Percentiles rank a stretch among this genome's conserved stretches.
Evolutionary conservation across 2,797 vertebrate genomes (phyloP).

Genomic region (Periophthalmus magnuspinnatus): DNA sequence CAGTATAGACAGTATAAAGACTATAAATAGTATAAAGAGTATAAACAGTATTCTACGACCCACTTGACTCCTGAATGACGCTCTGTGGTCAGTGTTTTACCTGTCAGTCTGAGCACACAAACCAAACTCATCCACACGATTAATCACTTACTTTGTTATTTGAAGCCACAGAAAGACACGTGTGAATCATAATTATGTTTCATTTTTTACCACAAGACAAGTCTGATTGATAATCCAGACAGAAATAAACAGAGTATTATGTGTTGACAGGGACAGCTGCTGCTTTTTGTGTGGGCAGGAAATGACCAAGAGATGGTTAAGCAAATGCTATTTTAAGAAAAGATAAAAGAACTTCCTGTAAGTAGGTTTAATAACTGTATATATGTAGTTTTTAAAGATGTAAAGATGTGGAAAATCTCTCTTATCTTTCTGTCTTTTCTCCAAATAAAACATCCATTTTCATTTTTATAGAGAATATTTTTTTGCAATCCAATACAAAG

Average conservation of each 20-base stretch:
- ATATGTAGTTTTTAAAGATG: no score
- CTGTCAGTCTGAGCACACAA: slow-evolving; percentile 42
- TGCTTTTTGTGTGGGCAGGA: slow-evolving; percentile 20
- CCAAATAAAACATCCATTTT: no score
- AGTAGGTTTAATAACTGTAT: no score
- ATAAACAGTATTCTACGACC: slow-evolving; percentile 15
- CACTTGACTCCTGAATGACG: slow-evolving; percentile 17
- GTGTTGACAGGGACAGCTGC: slow-evolving; percentile 45
- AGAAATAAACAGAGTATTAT: slow-evolving; percentile 24
- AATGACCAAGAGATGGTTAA: neutral
- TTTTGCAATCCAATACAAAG: no score
- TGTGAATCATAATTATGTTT: slow-evolving; percentile 28
- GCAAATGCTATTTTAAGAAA: neutral
- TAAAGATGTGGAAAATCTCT: no score
- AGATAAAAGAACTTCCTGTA: neutral
- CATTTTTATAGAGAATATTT: no score
- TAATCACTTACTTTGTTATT: slow-evolving; percentile 1
- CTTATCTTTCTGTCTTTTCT: no score
- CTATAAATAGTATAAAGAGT: no score
- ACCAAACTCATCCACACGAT: slow-evolving; percentile 16
- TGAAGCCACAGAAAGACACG: slow-evolving; percentile 15
- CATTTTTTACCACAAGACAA: slow-evolving; percentile 19
- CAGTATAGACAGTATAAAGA: slow-evolving; percentile 8
- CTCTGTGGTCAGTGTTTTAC: slow-evolving; percentile 41
- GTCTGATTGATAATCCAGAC: slow-evolving; percentile 41